Conservation (phyloP, 2,797 vertebrate genomes). For the Bufotes viridis region DNA sequence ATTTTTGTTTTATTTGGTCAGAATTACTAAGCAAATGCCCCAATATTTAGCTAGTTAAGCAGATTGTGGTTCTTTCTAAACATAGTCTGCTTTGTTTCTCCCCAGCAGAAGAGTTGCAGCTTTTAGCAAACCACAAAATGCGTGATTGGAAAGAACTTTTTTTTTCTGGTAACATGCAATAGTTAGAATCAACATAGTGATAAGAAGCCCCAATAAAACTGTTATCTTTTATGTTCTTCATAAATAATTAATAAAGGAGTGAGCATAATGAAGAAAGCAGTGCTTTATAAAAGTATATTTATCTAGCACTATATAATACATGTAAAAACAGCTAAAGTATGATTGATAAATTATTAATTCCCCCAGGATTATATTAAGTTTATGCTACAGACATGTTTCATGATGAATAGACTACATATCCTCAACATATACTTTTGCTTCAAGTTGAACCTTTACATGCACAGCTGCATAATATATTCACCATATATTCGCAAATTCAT, state of each 20-base stretch:
- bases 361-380: background rate
- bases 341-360: constrained; percentile 9
- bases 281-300: constrained; percentile 21
- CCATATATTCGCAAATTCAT: no score
- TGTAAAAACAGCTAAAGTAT: constrained; percentile 8
- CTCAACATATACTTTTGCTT: background rate
- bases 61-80: background rate
- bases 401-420: background rate
- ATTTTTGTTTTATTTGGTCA: constrained; percentile 48
- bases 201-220: background rate
- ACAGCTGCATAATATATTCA: no score
- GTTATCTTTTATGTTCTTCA: constrained; percentile 22
- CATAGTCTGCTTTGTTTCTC: background rate
- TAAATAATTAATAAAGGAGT: constrained; percentile 25
- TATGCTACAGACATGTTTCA: background rate
- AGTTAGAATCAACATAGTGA: constrained; percentile 7
- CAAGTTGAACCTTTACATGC: no score
- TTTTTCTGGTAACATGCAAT: background rate
- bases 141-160: background rate
- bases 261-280: constrained; percentile 10
- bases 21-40: constrained; percentile 21
- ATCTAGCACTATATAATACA: constrained; percentile 19
- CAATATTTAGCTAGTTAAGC: constrained; percentile 23
- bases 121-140: background rate
- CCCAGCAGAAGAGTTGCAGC: background rate